Percentiles rank a stretch among this genome's conserved stretches.
Evolutionary conservation across 2,113 vertebrate genomes (phyloP).

Genomic region (Oreochromis niloticus): DNA sequence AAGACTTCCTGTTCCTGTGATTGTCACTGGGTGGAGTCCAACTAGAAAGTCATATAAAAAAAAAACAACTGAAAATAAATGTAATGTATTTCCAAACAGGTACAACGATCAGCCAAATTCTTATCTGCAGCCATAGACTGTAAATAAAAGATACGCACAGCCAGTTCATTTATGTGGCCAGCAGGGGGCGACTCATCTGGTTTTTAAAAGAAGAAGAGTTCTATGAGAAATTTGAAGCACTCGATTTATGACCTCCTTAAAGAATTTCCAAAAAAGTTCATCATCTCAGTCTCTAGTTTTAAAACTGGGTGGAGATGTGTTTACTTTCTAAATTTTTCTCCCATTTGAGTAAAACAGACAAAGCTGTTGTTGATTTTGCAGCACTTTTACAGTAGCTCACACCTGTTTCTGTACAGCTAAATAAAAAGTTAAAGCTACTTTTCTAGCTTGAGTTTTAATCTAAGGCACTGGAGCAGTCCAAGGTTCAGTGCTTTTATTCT

Average conservation of each 20-base stretch:
- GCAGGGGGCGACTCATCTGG: background rate
- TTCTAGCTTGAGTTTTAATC: background rate
- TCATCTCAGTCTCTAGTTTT: accelerated
- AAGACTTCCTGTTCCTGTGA: background rate
- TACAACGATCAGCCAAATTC: accelerated
- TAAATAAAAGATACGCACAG: accelerated
- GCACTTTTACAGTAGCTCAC: background rate
- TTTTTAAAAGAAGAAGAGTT: background rate
- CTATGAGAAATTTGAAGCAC: background rate
- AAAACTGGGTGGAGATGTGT: too few species aligned
- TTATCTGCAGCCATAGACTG: accelerated
- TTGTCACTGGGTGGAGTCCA: background rate
- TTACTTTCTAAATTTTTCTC: too few species aligned
- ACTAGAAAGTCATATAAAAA: background rate
- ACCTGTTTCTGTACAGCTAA: accelerated
- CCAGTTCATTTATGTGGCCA: accelerated
- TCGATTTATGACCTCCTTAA: background rate
- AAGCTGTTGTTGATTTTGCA: background rate
- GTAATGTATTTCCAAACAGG: accelerated
- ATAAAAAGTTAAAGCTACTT: background rate
- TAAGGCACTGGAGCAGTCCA: accelerated
- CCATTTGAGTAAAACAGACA: accelerated
- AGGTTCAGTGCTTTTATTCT: background rate
- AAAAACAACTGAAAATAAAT: background rate
- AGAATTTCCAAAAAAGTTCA: background rate